Evolutionary conservation across 2,113 vertebrate genomes (phyloP).

Genomic region (Lathamus discolor): DNA sequence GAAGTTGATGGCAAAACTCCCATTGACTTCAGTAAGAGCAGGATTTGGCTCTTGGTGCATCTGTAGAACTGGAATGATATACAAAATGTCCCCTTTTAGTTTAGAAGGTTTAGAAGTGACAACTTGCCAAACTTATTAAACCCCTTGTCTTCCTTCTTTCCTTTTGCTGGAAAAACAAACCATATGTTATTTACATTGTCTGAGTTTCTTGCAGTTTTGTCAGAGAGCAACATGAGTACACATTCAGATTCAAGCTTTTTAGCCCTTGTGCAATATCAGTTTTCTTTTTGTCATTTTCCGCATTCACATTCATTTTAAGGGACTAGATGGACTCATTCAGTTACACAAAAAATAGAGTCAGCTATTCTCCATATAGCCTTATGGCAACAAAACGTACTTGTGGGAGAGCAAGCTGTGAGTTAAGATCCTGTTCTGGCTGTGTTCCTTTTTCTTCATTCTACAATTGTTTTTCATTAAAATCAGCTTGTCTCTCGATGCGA

Average conservation of each 20-base stretch:
- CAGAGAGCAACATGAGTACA: not conserved
- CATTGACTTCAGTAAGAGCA: slow-evolving; percentile 12
- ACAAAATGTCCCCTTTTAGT: slow-evolving; percentile 46
- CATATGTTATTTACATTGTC: slow-evolving; percentile 65
- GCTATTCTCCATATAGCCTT: not conserved
- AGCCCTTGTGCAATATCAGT: slow-evolving; percentile 41
- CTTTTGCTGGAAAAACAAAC: slow-evolving; percentile 52
- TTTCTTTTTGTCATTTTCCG: slow-evolving; percentile 36
- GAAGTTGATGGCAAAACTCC: slow-evolving; percentile 35
- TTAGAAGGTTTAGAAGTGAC: slow-evolving; percentile 24
- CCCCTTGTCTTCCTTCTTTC: slow-evolving; percentile 44
- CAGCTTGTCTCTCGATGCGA: slow-evolving; percentile 30
- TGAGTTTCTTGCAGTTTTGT: slow-evolving; percentile 53
- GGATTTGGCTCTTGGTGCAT: slow-evolving; percentile 3
- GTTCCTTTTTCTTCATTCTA: slow-evolving; percentile 37
- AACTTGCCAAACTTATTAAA: slow-evolving; percentile 53
- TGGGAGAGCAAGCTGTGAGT: slow-evolving; percentile 23
- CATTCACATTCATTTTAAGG: slow-evolving; percentile 43
- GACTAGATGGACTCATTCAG: slow-evolving; percentile 1
- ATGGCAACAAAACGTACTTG: slow-evolving; percentile 23
- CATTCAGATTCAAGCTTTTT: not conserved
- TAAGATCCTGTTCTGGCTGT: slow-evolving; percentile 44
- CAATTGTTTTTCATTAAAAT: slow-evolving; percentile 60
- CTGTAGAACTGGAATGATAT: slow-evolving; percentile 28
- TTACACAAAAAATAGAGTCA: slow-evolving; percentile 11